Conservation (phyloP, 1,140 invertebrate genomes). For the Trichogramma pretiosum region DNA sequence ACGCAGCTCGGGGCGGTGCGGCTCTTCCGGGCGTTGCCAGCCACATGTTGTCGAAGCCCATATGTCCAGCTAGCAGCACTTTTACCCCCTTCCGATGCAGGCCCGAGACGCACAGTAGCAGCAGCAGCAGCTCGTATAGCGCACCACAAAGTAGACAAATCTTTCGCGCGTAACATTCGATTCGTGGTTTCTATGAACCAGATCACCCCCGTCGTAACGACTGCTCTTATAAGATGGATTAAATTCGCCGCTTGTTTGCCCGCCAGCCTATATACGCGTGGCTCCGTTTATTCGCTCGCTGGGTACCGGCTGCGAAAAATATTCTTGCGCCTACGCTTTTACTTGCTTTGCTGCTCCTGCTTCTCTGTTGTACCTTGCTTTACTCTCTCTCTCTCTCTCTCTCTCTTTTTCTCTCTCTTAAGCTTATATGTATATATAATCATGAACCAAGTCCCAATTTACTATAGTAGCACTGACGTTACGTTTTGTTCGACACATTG, state of each 20-base stretch:
- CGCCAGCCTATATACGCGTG: too few species aligned
- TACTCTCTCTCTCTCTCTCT: too few species aligned
- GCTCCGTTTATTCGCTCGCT: background rate
- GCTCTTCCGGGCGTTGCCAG: conserved; percentile 9
- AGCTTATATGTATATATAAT: too few species aligned
- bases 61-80: conserved; percentile 4
- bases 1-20: background rate
- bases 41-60: conserved; percentile 16
- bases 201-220: conserved; percentile 3
- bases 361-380: too few species aligned
- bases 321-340: conserved; percentile 3
- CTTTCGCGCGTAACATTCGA: background rate
- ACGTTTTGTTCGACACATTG: too few species aligned
- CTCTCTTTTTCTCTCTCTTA: too few species aligned
- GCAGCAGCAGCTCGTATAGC: too few species aligned
- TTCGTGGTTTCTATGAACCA: background rate
- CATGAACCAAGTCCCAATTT: too few species aligned
- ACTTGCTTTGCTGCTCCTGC: background rate
- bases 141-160: conserved; percentile 1
- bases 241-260: background rate
- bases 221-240: conserved; percentile 14
- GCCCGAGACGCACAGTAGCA: background rate
- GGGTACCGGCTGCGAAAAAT: too few species aligned
- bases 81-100: background rate
- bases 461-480: too few species aligned